A percentile compares a stretch with the other conserved stretches of the same genome.
These are phyloP conservation scores for Pteruthius melanotis DNA, from an alignment of 2,113 vertebrate species.

Conservation along the genomic window DNA sequence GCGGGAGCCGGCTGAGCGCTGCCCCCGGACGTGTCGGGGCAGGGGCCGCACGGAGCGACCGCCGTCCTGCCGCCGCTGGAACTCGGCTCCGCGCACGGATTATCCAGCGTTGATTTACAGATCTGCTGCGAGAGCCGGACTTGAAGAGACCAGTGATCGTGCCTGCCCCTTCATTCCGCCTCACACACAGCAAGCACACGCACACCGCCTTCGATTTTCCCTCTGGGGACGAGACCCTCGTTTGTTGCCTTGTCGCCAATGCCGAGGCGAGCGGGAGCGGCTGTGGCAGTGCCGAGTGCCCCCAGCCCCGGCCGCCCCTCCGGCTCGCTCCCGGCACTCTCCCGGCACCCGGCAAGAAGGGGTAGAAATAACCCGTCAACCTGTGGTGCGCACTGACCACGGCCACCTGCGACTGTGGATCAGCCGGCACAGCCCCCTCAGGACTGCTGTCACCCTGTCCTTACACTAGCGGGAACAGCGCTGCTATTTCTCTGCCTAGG, in stretches of 20 bases:
- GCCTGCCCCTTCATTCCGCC: not conserved
- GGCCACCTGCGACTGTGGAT: conserved; percentile 35
- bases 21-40: not conserved
- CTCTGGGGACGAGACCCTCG: not conserved
- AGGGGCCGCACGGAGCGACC: not conserved
- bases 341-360: not conserved
- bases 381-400: conserved; percentile 24
- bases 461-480: not conserved
- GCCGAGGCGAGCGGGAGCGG: conserved; percentile 47
- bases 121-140: not conserved
- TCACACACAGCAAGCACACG: not conserved
- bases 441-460: conserved; percentile 36
- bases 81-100: not conserved
- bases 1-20: conserved; percentile 49
- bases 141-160: not conserved
- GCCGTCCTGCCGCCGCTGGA: not conserved
- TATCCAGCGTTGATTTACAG: not conserved
- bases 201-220: not conserved
- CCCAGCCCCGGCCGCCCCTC: not conserved
- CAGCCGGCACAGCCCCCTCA: not conserved
- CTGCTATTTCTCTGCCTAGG: conserved; percentile 37
- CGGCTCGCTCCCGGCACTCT: not conserved
- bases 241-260: conserved; percentile 15
- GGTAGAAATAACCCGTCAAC: not conserved
- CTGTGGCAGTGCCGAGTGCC: conserved; percentile 37